These are phyloP conservation scores for Philopedon plagiatum DNA, from an alignment of 2,888 invertebrate species.

Conservation along the genomic window DNA sequence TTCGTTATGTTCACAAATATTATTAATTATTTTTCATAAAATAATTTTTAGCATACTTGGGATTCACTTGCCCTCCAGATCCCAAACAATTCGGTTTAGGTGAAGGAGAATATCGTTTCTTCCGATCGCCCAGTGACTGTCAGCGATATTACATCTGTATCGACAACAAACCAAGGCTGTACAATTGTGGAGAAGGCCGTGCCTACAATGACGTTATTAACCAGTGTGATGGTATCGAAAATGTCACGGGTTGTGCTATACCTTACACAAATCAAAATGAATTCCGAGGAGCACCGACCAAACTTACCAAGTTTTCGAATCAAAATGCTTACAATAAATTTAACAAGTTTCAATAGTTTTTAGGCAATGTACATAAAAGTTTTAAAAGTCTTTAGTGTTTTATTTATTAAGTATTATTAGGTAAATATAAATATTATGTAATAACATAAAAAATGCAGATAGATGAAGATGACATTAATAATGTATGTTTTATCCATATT, in stretches of 20 bases:
- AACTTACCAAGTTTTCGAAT: conserved; percentile 43
- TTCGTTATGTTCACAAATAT: no score
- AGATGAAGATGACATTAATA: no score
- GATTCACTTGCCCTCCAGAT: conserved; percentile 84
- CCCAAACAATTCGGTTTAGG: conserved; percentile 68
- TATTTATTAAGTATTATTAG: neutral
- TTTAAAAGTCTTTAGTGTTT: neutral
- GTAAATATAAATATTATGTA: no score
- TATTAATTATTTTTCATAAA: no score
- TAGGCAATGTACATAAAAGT: neutral
- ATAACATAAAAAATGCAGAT: no score
- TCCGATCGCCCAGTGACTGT: conserved; percentile 77
- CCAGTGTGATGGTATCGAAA: conserved; percentile 83
- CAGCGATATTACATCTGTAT: conserved; percentile 86
- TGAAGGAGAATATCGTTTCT: conserved; percentile 68
- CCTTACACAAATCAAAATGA: conserved; percentile 52
- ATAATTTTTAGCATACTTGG: conserved; percentile 76
- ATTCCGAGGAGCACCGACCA: conserved; percentile 28
- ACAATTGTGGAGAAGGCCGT: conserved; percentile 82
- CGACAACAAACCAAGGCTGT: conserved; percentile 79
- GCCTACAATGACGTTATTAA: conserved; percentile 83
- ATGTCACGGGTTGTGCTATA: conserved; percentile 80
- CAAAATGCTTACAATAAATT: conserved; percentile 45
- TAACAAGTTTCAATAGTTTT: conserved; percentile 39
- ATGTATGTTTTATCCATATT: no score